These are phyloP conservation scores for Aphaenogaster ashmeadi DNA, from an alignment of 1,140 invertebrate genomes.

Conservation along the genomic window DNA sequence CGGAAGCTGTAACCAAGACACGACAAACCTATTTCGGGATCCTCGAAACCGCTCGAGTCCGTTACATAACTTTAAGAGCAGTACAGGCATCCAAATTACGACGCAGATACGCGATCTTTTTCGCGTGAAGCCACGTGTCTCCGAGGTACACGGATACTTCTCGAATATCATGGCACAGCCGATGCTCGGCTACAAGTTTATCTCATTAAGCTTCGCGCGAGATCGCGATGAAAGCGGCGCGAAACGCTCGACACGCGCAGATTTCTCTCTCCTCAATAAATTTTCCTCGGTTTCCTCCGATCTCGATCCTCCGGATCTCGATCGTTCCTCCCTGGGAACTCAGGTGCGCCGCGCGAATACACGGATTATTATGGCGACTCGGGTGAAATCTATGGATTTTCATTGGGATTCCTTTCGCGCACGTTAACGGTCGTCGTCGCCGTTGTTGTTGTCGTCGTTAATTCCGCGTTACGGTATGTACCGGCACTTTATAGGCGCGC, in stretches of 20 bases:
- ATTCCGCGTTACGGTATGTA: conserved; percentile 64
- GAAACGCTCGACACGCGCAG: conserved; percentile 3
- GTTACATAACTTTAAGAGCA: conserved; percentile 28
- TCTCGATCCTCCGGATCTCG: not conserved
- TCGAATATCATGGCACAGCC: not conserved
- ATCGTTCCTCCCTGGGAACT: conserved; percentile 22
- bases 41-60: conserved; percentile 33
- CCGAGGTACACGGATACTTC: not conserved
- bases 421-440: conserved; percentile 56
- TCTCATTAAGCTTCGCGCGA: conserved; percentile 14
- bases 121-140: not conserved
- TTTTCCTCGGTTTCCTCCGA: conserved; percentile 7
- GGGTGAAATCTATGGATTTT: conserved; percentile 44
- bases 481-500: conserved; percentile 37
- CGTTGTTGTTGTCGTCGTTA: conserved; percentile 58
- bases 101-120: not conserved
- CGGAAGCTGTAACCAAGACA: conserved; percentile 59
- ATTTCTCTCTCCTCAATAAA: conserved; percentile 36
- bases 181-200: not conserved
- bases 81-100: conserved; percentile 10
- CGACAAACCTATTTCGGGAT: conserved; percentile 61
- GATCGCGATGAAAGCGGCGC: conserved; percentile 32
- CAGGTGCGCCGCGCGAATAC: conserved; percentile 36
- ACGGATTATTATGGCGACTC: conserved; percentile 31
- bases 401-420: conserved; percentile 51